These are phyloP conservation scores for Procapra przewalskii DNA, from an alignment of 2,113 vertebrate species.

Conservation along the genomic window DNA sequence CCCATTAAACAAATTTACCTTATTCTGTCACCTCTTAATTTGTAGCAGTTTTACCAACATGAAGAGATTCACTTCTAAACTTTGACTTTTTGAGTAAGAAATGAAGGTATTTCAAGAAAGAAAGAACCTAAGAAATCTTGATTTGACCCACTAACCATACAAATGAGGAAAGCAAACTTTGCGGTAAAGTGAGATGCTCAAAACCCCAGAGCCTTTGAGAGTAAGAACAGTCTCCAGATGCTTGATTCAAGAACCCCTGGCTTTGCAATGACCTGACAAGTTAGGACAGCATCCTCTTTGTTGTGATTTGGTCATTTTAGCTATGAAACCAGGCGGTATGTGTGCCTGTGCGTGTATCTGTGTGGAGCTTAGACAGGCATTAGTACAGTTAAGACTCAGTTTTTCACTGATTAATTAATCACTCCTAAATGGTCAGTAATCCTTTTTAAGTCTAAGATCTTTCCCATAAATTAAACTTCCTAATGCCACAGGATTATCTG, in stretches of 20 bases:
- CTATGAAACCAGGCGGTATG: too few species aligned
- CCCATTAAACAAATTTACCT: too few species aligned
- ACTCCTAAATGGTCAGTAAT: not conserved
- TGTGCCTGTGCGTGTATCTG: too few species aligned
- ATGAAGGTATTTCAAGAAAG: not conserved
- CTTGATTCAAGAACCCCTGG: fast-evolving
- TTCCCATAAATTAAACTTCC: conserved; percentile 6
- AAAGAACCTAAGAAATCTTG: not conserved
- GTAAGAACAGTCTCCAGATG: not conserved
- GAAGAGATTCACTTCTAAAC: not conserved
- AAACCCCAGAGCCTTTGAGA: not conserved
- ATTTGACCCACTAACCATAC: too few species aligned
- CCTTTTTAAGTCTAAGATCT: not conserved
- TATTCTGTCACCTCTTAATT: not conserved
- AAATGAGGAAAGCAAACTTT: not conserved
- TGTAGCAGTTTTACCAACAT: not conserved
- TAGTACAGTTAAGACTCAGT: not conserved
- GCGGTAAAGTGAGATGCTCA: not conserved
- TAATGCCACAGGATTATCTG: not conserved
- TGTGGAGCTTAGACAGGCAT: not conserved
- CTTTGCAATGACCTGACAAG: fast-evolving
- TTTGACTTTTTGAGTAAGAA: not conserved
- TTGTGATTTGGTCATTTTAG: fast-evolving
- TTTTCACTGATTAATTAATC: not conserved
- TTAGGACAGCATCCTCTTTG: not conserved